phyloP scores from a whole-genome alignment of 30 jellyfish, hydroid and myxozoan genomes.

The Rhopilema esculentum region DNA sequence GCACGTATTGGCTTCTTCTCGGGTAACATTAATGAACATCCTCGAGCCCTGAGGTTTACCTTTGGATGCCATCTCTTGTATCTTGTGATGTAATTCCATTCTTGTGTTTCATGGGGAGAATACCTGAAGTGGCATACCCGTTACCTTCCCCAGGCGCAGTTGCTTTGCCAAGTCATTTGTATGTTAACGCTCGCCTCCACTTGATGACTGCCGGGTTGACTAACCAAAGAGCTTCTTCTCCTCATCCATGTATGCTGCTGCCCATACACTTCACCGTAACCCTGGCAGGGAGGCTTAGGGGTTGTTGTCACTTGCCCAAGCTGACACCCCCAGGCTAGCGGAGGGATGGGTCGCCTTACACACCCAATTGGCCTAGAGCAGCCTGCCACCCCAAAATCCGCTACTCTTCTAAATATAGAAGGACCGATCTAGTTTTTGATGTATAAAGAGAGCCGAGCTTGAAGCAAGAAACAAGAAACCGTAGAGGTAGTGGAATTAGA shows the following conservation, averaged over 20 bases:
- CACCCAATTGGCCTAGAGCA: slow-evolving; percentile 19
- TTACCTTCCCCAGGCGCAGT: slow-evolving; percentile 11
- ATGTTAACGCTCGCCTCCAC: background rate
- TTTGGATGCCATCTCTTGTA: background rate
- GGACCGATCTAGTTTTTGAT: slow-evolving; percentile 11
- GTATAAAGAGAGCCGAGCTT: slow-evolving; percentile 5
- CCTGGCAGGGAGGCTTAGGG: slow-evolving; percentile 20
- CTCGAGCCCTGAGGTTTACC: background rate
- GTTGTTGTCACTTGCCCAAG: slow-evolving; percentile 8
- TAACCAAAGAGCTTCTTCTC: background rate
- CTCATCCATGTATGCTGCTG: slow-evolving; percentile 10
- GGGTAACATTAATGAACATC: background rate
- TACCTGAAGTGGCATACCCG: slow-evolving; percentile 24
- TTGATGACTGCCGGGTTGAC: background rate
- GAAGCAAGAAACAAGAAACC: slow-evolving; percentile 9
- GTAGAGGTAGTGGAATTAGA: slow-evolving; percentile 27
- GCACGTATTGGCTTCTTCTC: background rate
- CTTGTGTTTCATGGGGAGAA: background rate
- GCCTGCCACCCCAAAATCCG: slow-evolving; percentile 5
- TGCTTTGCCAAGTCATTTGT: background rate
- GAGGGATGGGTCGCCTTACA: slow-evolving; percentile 11
- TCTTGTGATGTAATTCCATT: background rate
- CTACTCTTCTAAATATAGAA: background rate
- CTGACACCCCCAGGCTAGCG: slow-evolving; percentile 14
- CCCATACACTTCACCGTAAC: slow-evolving; percentile 4